Evolutionary conservation across 2,797 vertebrate species (phyloP).

Genomic region (Novumbra hubbsi): DNA sequence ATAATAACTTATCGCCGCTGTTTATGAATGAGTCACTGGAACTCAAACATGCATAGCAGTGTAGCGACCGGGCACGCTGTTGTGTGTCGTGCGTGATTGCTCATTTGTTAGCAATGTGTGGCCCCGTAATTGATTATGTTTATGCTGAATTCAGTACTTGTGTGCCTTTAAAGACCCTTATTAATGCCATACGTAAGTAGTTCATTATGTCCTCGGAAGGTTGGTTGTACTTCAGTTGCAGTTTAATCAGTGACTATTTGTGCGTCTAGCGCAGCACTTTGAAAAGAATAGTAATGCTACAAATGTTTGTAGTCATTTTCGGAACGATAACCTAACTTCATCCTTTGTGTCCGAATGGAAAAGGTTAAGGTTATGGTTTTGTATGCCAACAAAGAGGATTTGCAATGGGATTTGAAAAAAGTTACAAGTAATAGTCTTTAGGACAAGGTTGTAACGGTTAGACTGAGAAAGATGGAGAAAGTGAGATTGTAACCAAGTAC

Average conservation of each 20-base stretch:
- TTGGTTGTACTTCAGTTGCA: constrained; percentile 55
- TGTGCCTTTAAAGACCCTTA: constrained; percentile 61
- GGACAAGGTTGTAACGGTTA: not conserved
- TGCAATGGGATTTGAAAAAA: not conserved
- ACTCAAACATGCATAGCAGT: constrained; percentile 36
- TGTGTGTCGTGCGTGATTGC: constrained; percentile 58
- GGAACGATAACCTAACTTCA: not conserved
- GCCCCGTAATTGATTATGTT: constrained; percentile 68
- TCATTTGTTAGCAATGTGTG: constrained; percentile 67
- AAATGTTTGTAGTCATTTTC: constrained; percentile 17
- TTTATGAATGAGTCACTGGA: constrained; percentile 42
- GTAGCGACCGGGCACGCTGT: constrained; percentile 37
- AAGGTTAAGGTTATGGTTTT: not conserved
- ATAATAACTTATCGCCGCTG: constrained; percentile 45
- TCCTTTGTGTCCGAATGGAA: not conserved
- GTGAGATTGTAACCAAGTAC: not conserved
- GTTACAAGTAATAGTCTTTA: not conserved
- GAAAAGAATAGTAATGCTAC: constrained; percentile 32
- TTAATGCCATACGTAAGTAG: constrained; percentile 57
- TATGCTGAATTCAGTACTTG: constrained; percentile 40
- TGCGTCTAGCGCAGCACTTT: constrained; percentile 32
- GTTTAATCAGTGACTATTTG: constrained; percentile 31
- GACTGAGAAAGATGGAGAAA: not conserved
- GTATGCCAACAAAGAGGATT: not conserved
- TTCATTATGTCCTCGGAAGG: constrained; percentile 43